These are phyloP conservation scores for Gibbula magus DNA, from an alignment of 2,888 invertebrate species.

Conservation along the genomic window DNA sequence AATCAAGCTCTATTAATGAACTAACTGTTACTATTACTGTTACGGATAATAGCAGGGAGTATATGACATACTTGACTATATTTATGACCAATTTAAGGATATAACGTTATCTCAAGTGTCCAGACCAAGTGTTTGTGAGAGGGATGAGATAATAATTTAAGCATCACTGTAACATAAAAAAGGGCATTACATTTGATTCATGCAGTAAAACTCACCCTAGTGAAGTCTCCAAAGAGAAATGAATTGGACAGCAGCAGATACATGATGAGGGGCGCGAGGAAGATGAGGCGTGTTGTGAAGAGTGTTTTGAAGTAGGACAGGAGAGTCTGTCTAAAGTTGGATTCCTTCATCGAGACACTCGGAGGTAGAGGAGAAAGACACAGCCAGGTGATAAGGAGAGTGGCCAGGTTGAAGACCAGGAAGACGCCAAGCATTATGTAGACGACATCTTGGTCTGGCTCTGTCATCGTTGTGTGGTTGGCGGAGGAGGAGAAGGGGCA, in stretches of 20 bases:
- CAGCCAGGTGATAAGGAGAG: conserved; percentile 53
- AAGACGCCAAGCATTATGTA: conserved; percentile 64
- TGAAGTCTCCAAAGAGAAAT: conserved; percentile 67
- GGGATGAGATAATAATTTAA: too few species aligned
- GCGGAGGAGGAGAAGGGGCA: conserved; percentile 38
- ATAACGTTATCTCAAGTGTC: too few species aligned
- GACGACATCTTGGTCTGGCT: conserved; percentile 53
- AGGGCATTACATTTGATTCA: too few species aligned
- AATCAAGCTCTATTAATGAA: too few species aligned
- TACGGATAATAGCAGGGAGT: not conserved
- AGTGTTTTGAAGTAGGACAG: conserved; percentile 52
- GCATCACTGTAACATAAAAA: too few species aligned
- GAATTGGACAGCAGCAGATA: conserved; percentile 69
- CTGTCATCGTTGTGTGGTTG: conserved; percentile 44
- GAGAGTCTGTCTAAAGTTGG: conserved; percentile 40
- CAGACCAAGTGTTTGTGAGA: too few species aligned
- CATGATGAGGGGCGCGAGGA: conserved; percentile 68
- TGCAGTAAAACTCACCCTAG: conserved; percentile 68
- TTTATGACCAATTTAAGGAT: too few species aligned
- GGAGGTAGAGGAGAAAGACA: conserved; percentile 54
- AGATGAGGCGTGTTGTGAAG: conserved; percentile 51
- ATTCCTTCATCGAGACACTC: conserved; percentile 40
- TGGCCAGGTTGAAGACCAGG: conserved; percentile 57
- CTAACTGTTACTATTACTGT: too few species aligned
- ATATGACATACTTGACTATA: not conserved